phyloP scores from a whole-genome alignment of 92 coral and sea anemone species.

The Isaurus tuberculatus region DNA sequence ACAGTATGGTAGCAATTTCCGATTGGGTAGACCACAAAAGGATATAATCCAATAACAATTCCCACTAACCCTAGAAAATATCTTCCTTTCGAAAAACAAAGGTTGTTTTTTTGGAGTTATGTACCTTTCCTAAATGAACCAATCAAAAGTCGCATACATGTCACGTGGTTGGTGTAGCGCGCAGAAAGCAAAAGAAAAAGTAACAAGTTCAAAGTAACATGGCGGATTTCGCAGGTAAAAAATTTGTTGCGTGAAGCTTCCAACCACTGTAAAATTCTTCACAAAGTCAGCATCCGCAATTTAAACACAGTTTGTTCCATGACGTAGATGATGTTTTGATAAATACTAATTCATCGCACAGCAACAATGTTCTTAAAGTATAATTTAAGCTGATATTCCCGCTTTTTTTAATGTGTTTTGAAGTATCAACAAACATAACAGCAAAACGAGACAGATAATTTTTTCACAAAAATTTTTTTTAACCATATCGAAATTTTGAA shows the following conservation, averaged over 20 bases:
- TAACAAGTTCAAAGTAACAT: background rate
- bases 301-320: background rate
- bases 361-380: background rate
- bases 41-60: slow-evolving; percentile 2
- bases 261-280: background rate
- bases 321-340: background rate
- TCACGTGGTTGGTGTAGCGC: slow-evolving; percentile 37
- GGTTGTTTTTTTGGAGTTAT: slow-evolving; percentile 13
- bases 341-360: background rate
- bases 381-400: background rate
- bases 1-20: background rate
- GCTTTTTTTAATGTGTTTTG: background rate
- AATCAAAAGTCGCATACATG: slow-evolving; percentile 18
- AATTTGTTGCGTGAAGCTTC: background rate
- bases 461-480: too few relatives aligned
- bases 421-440: too few relatives aligned
- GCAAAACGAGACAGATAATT: too few relatives aligned
- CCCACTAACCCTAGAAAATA: background rate
- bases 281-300: background rate
- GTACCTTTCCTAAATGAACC: slow-evolving; percentile 26
- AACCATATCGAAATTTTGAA: too few relatives aligned
- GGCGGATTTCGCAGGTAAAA: background rate
- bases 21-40: slow-evolving; percentile 2
- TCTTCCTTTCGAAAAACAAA: background rate
- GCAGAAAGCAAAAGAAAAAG: slow-evolving; percentile 20